phyloP scores from a whole-genome alignment of 2,888 invertebrate genomes.

The Luffia ferchaultella region DNA sequence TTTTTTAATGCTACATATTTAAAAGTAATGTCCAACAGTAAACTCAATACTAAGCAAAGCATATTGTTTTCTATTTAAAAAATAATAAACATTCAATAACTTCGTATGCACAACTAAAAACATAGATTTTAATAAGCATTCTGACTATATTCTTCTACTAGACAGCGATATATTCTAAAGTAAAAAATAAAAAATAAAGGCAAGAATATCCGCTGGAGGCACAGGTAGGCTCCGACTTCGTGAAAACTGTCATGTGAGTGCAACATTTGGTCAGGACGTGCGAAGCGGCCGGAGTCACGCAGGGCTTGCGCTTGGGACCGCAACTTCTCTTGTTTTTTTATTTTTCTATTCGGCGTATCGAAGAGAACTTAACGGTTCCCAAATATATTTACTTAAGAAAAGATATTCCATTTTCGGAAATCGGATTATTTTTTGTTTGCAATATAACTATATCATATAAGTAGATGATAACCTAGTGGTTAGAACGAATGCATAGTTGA shows the following conservation, averaged over 20 bases:
- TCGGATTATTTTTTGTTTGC: too few relatives aligned
- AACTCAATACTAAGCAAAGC: too few relatives aligned
- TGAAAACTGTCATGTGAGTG: slow-evolving; percentile 59
- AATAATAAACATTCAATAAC: too few relatives aligned
- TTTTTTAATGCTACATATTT: too few relatives aligned
- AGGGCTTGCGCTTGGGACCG: slow-evolving; percentile 39
- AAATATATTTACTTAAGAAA: neutral
- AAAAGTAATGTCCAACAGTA: too few relatives aligned
- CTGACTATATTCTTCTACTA: too few relatives aligned
- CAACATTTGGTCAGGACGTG: slow-evolving; percentile 58
- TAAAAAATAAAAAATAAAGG: neutral
- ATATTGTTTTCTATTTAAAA: too few relatives aligned
- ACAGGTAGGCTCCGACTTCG: slow-evolving; percentile 43
- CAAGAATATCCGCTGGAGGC: neutral
- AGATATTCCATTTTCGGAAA: neutral
- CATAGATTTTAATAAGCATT: too few relatives aligned
- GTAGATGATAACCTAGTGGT: too few relatives aligned
- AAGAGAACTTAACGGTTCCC: neutral
- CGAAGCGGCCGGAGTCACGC: slow-evolving; percentile 49
- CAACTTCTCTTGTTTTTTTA: neutral
- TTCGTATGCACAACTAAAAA: too few relatives aligned
- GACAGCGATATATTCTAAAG: neutral
- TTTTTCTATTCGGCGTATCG: neutral
- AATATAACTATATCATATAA: too few relatives aligned
- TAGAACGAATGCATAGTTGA: too few relatives aligned